Evolutionary conservation across 2,113 vertebrate species (phyloP), one percentile per base, ranked within the genome.

Genomic region (Amphiprion percula): DNA sequence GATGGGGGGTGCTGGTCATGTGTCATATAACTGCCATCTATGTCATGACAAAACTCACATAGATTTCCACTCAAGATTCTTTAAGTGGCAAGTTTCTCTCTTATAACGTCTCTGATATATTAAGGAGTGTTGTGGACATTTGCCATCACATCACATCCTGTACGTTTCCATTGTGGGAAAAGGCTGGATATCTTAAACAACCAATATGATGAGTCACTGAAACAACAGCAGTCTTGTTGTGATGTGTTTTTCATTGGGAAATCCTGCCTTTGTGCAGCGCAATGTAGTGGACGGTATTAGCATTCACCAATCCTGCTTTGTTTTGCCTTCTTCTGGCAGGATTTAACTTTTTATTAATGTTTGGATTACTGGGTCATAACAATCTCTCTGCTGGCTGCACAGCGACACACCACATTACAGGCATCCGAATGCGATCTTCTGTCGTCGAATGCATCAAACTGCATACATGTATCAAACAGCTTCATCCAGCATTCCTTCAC

Each of bases 341-440:
- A 80, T 80, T 86, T 53, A 69, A 74, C 58, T 78, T 87, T 79
- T 87, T 80, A 79, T 83, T 79, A 83, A 80, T 80, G 82, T 88
- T 87, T 84, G 77, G 74, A 85, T 82, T 71, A 76, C 66, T 74
- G 77, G 82, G 74, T 84, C 80, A 87, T 56, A 86, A 69, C 82
- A 66, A 70, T 49, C 72, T 80, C 64, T 70, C 66, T 21, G 73
- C 82, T 64, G 80, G 67, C 76, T 84, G 74, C 30, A 14, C 30
- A 30, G 28, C 8, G 28, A 80, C 81, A 72, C 49, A 66, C 44
- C 54, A 61, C 64, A 77, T 71, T 56, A 83, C 68, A 69, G 0
- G 19, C 60, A 79, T 73, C 75, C 75, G 65, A 80, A 90, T 61
- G 64, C 54, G 61, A 62, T 84, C 70, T n/a, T 59, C 39, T 47